A percentile compares a stretch with the other conserved stretches of the same genome.
Conservation (phyloP, 2,113 vertebrate genomes). For the Gnathonemus longibarbis region DNA sequence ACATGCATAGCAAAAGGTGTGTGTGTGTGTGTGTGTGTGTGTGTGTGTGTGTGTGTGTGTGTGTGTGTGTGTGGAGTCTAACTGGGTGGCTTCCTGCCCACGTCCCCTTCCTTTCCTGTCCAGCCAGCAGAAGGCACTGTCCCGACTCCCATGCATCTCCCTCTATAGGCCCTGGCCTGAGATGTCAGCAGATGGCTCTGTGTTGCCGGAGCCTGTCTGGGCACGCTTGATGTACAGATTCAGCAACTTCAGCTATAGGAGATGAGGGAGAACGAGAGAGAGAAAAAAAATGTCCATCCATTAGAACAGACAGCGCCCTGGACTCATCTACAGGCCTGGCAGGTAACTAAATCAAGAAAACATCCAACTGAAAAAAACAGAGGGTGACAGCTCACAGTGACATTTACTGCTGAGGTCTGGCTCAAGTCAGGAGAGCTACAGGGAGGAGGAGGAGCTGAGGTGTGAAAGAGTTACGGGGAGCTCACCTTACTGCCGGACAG, state of each 20-base stretch:
- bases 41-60: constrained; percentile 22
- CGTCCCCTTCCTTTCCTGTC: constrained; percentile 45
- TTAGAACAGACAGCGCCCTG: background rate
- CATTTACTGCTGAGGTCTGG: background rate
- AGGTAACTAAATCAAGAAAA: background rate
- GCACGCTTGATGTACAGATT: constrained; percentile 97
- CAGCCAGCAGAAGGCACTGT: constrained; percentile 31
- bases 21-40: constrained; percentile 31
- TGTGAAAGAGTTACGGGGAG: background rate
- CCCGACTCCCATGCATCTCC: constrained; percentile 22
- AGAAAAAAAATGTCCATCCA: background rate
- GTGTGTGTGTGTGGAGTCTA: constrained; percentile 19
- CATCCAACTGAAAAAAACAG: background rate
- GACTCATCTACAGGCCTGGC: background rate
- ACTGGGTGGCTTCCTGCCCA: constrained; percentile 21
- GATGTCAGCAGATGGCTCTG: constrained; percentile 72
- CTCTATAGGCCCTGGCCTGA: constrained; percentile 73
- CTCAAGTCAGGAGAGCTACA: background rate
- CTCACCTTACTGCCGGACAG: constrained; percentile 94
- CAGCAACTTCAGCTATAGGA: constrained; percentile 84
- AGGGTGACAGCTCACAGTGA: background rate
- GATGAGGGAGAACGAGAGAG: background rate
- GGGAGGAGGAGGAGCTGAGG: background rate
- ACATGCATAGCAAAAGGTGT: constrained; percentile 23
- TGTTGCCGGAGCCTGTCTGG: constrained; percentile 78